phyloP scores from a whole-genome alignment of 2,113 vertebrate species.

The Pardalotus punctatus region DNA sequence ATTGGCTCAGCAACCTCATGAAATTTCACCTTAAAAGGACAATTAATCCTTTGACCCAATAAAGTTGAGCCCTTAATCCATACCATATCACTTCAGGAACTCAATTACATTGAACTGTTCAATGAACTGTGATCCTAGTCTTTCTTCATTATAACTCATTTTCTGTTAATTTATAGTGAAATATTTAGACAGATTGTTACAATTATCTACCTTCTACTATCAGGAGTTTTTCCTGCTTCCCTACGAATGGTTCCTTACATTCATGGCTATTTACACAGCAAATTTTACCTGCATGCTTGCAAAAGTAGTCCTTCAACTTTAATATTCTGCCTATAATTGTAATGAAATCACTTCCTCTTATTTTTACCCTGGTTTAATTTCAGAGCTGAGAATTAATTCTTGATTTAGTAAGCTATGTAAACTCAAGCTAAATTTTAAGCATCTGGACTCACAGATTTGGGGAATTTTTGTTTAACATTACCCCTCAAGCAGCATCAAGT shows the following conservation, averaged over 20 bases:
- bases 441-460: not conserved
- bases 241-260: not conserved
- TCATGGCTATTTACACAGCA: not conserved
- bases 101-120: not conserved
- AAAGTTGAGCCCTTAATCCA: not conserved
- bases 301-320: not conserved
- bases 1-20: not conserved
- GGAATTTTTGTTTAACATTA: not conserved
- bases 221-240: not conserved
- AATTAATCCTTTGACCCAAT: slow-evolving; percentile 4
- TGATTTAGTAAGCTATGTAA: not conserved
- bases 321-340: not conserved
- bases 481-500: not conserved
- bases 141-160: not conserved
- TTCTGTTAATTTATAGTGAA: slow-evolving; percentile 6
- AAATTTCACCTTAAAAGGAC: slow-evolving; percentile 6
- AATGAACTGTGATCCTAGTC: not conserved
- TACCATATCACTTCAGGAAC: not conserved
- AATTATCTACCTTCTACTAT: not conserved
- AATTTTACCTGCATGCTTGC: not conserved
- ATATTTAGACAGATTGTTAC: slow-evolving; percentile 40
- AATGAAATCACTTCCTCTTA: not conserved
- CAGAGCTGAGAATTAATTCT: not conserved
- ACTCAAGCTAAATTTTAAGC: not conserved
- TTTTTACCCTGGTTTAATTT: not conserved